A percentile compares a stretch with the other conserved stretches of the same genome.
These are phyloP conservation scores for Drosophila villosipedis DNA, from an alignment of 2,888 invertebrate species.

Conservation along the genomic window DNA sequence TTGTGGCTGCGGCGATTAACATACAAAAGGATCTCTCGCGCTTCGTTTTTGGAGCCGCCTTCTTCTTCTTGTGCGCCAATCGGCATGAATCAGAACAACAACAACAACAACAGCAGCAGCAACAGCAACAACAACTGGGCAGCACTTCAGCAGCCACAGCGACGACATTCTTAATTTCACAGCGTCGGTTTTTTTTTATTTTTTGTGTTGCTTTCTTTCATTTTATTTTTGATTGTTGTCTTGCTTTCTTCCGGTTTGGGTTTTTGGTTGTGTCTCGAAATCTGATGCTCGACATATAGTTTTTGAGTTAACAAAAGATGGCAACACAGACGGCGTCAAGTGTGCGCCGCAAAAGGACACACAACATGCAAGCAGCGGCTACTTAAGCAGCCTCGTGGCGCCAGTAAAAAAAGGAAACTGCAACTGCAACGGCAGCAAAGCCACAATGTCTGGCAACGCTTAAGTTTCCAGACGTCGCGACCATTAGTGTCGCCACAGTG, in stretches of 20 bases:
- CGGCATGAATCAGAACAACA: constrained; percentile 71
- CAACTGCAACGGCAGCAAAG: constrained; percentile 47
- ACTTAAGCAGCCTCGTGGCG: constrained; percentile 74
- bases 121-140: constrained; percentile 7
- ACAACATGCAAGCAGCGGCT: constrained; percentile 42
- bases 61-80: constrained; percentile 67
- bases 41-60: constrained; percentile 75
- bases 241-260: constrained; percentile 42
- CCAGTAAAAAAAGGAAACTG: constrained; percentile 46
- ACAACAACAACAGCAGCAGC: not conserved
- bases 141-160: constrained; percentile 57
- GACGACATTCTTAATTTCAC: constrained; percentile 51
- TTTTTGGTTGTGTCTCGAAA: constrained; percentile 60
- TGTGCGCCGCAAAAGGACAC: constrained; percentile 54
- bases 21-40: constrained; percentile 81
- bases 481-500: constrained; percentile 64
- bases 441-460: constrained; percentile 81
- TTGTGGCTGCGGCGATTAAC: constrained; percentile 75
- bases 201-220: constrained; percentile 9
- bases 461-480: constrained; percentile 73
- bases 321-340: constrained; percentile 70
- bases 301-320: constrained; percentile 4
- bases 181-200: constrained; percentile 14
- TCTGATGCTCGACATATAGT: constrained; percentile 64
- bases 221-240: not conserved